These are phyloP conservation scores for Catostomus latipinnis DNA, from an alignment of 2,797 vertebrate species.

Conservation along the genomic window DNA sequence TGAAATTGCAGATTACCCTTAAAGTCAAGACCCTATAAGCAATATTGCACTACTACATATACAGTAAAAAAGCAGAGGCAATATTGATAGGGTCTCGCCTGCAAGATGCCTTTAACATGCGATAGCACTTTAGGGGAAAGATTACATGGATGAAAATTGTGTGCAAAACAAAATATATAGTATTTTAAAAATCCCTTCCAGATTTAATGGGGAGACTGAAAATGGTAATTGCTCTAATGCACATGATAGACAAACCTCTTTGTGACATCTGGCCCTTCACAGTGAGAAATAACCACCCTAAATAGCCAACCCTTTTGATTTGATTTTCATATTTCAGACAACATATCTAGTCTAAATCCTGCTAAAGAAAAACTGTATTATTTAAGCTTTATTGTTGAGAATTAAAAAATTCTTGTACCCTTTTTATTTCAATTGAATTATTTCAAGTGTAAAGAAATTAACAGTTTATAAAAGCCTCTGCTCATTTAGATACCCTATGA, in stretches of 20 bases:
- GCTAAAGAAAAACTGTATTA: not conserved
- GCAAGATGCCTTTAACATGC: conserved; percentile 71
- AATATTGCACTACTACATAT: conserved; percentile 96
- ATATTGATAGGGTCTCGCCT: conserved; percentile 94
- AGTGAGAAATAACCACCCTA: not conserved
- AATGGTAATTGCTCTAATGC: conserved; percentile 13
- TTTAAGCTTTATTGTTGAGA: no score
- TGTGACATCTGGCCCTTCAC: conserved; percentile 29
- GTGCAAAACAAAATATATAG: conserved; percentile 5
- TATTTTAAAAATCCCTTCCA: not conserved
- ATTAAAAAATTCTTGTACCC: not conserved
- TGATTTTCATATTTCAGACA: no score
- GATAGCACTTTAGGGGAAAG: conserved; percentile 20
- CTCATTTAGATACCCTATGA: not conserved
- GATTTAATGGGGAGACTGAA: not conserved
- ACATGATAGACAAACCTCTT: conserved; percentile 31
- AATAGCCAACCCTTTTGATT: no score
- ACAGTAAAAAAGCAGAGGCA: conserved; percentile 91
- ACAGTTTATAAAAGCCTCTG: not conserved
- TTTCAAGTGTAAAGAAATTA: not conserved
- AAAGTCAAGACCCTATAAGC: conserved; percentile 96
- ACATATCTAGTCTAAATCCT: not conserved
- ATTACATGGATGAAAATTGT: not conserved
- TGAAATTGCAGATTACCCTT: conserved; percentile 74
- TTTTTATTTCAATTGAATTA: not conserved